These are phyloP conservation scores for Latrodectus hesperus DNA, from an alignment of 2,888 invertebrate genomes.

Conservation along the genomic window DNA sequence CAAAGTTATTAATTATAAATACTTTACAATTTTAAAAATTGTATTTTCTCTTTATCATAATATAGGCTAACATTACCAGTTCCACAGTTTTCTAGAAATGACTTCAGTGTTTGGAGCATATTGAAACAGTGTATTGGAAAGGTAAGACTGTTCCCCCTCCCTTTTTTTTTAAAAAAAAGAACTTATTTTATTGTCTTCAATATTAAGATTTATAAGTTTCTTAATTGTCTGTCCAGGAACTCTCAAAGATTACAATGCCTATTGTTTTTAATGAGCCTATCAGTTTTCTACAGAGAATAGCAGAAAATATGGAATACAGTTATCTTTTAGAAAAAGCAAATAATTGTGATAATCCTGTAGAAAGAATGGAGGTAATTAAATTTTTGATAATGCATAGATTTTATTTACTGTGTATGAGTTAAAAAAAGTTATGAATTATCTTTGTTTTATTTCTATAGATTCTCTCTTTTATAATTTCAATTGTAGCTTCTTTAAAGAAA, in stretches of 20 bases:
- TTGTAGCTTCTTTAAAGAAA: too few relatives aligned
- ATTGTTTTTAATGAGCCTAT: constrained; percentile 78
- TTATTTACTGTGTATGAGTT: neutral
- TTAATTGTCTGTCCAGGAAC: constrained; percentile 73
- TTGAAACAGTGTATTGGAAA: constrained; percentile 88
- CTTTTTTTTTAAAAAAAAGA: neutral
- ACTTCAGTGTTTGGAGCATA: constrained; percentile 92
- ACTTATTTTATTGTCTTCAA: neutral
- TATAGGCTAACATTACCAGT: constrained; percentile 69
- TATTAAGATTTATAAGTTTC: neutral
- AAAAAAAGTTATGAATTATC: too few relatives aligned
- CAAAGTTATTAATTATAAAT: too few relatives aligned
- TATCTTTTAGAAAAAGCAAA: constrained; percentile 76
- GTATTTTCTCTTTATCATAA: neutral
- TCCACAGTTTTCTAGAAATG: constrained; percentile 77
- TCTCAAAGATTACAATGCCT: constrained; percentile 78
- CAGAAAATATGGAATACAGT: constrained; percentile 77
- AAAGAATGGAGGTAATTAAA: constrained; percentile 76
- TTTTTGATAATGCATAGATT: neutral
- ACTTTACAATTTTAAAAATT: too few relatives aligned
- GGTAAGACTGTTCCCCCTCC: constrained; percentile 72
- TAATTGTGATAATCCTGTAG: constrained; percentile 75
- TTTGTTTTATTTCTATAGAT: too few relatives aligned
- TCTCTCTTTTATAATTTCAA: too few relatives aligned
- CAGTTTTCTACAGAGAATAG: constrained; percentile 77